A percentile compares a stretch with the other conserved stretches of the same genome.
These are phyloP conservation scores for Tanytarsus gracilentus DNA, from an alignment of 2,888 invertebrate species.

Conservation along the genomic window DNA sequence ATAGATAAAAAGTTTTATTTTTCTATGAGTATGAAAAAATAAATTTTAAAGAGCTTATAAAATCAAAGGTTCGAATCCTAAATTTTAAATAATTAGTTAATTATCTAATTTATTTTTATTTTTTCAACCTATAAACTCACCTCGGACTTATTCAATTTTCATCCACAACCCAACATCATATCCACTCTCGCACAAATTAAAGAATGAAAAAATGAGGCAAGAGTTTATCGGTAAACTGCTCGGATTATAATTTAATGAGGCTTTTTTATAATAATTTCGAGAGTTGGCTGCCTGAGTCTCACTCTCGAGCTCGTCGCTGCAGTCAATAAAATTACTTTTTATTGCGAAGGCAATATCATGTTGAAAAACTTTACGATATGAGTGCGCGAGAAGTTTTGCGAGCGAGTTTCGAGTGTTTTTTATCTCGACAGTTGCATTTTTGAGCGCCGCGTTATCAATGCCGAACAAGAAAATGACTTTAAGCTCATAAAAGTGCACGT, in stretches of 20 bases:
- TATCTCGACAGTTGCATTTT: constrained; percentile 19
- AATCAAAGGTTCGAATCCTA: too few species aligned
- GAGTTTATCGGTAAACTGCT: constrained; percentile 14
- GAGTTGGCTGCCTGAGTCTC: background rate
- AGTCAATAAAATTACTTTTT: constrained; percentile 2
- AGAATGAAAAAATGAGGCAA: too few species aligned
- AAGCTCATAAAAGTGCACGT: background rate
- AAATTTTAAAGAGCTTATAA: too few species aligned
- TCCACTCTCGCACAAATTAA: too few species aligned
- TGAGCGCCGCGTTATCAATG: background rate
- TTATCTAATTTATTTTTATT: too few species aligned
- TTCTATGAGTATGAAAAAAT: too few species aligned
- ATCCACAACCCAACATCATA: too few species aligned
- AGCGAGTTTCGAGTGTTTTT: background rate
- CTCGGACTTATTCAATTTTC: too few species aligned
- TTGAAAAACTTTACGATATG: constrained; percentile 21
- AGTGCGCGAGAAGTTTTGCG: constrained; percentile 2
- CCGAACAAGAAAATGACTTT: constrained; percentile 14
- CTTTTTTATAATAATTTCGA: constrained; percentile 16
- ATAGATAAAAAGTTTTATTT: too few species aligned
- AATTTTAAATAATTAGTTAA: too few species aligned
- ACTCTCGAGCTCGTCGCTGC: background rate
- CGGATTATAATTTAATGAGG: constrained; percentile 25
- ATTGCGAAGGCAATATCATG: background rate
- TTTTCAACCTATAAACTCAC: too few species aligned